These are phyloP conservation scores for Echinarachnius parma DNA, from an alignment of 53 echinoderm and acorn worm species.

Conservation along the genomic window DNA sequence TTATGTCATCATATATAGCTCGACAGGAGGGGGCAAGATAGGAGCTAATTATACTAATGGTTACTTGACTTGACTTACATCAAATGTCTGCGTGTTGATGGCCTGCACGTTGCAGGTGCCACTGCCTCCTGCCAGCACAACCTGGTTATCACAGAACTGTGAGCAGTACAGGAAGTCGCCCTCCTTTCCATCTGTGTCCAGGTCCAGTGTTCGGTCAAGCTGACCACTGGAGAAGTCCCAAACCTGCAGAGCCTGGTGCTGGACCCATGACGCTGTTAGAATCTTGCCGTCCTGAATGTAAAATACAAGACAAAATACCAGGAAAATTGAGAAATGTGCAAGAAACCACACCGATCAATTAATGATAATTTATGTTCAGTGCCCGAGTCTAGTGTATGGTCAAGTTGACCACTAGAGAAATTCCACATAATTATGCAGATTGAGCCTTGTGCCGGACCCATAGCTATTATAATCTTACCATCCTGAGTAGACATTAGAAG, in stretches of 20 bases:
- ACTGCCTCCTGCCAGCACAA: constrained; percentile 84
- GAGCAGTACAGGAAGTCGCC: constrained; percentile 90
- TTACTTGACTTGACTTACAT: constrained; percentile 62
- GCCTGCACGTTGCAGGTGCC: constrained; percentile 81
- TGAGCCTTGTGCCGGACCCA: constrained; percentile 70
- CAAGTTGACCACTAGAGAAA: constrained; percentile 64
- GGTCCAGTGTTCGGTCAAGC: constrained; percentile 73
- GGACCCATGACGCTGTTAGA: constrained; percentile 88
- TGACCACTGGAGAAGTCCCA: constrained; percentile 78
- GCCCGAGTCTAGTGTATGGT: constrained; percentile 69
- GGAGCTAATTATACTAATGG: no score
- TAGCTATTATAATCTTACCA: constrained; percentile 91
- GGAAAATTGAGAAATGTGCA: no score
- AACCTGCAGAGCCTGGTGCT: constrained; percentile 70
- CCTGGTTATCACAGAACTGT: constrained; percentile 87
- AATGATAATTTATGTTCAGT: no score
- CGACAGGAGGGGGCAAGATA: no score
- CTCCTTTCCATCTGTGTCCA: constrained; percentile 52
- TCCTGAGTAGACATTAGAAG: no score
- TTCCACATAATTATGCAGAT: constrained; percentile 93
- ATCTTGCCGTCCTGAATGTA: constrained; percentile 92
- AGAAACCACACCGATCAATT: no score
- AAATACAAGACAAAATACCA: no score
- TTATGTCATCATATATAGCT: no score
- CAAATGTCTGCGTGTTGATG: constrained; percentile 58